Percentiles rank a stretch among this genome's conserved stretches.
Conservation (phyloP, 2,113 vertebrate genomes). For the Corvus hawaiiensis region DNA sequence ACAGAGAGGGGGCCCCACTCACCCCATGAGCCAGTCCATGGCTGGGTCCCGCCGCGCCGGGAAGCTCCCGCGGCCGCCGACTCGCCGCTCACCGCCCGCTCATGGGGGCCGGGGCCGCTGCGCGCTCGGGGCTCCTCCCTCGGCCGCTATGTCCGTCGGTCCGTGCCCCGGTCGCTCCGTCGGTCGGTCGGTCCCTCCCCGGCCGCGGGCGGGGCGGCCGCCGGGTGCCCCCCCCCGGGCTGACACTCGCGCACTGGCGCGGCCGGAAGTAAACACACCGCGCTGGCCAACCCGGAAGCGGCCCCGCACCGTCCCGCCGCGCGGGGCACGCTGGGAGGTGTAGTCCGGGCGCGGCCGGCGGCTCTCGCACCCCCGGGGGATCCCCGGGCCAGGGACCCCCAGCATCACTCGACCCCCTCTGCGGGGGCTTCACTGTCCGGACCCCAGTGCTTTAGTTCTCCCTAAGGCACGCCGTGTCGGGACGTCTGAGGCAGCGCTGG, state of each 20-base stretch:
- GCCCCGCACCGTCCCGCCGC: rapidly evolving
- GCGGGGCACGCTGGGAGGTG: neutral
- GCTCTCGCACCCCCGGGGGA: rapidly evolving
- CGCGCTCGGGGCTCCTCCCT: neutral
- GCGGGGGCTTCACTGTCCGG: rapidly evolving
- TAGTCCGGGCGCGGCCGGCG: neutral
- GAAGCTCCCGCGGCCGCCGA: neutral
- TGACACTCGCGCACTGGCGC: slow-evolving; percentile 57
- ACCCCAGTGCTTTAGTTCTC: rapidly evolving
- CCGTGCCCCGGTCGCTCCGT: neutral
- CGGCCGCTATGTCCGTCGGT: neutral
- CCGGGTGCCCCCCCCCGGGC: slow-evolving; percentile 44
- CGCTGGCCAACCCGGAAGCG: slow-evolving; percentile 21
- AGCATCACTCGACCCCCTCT: rapidly evolving
- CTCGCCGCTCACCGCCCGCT: slow-evolving; percentile 10
- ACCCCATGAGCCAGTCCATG: slow-evolving; percentile 92
- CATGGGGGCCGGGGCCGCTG: neutral
- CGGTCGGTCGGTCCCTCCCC: neutral
- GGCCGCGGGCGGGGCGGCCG: slow-evolving; percentile 44
- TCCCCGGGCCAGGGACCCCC: rapidly evolving
- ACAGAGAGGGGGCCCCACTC: slow-evolving; percentile 49
- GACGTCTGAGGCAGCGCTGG: too few species aligned
- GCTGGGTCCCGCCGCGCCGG: slow-evolving; percentile 39
- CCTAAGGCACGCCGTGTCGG: rapidly evolving
- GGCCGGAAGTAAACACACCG: slow-evolving; percentile 87